A percentile compares a stretch with the other conserved stretches of the same genome.
phyloP scores from a whole-genome alignment of 2,113 vertebrate species.

The Isurus oxyrinchus region DNA sequence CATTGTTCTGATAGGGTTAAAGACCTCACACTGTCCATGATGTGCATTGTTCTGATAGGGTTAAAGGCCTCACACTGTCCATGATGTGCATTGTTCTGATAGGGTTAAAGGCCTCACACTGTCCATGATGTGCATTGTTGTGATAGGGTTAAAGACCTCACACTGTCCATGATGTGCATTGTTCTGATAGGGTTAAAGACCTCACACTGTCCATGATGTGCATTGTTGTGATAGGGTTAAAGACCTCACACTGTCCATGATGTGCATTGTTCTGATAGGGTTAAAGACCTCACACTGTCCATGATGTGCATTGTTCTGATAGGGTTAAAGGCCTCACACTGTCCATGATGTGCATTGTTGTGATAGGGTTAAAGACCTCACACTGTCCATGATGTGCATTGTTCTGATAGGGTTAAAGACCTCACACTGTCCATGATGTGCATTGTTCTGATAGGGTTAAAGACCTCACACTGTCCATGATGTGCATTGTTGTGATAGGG shows the following conservation, averaged over 20 bases:
- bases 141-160: not conserved
- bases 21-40: not conserved
- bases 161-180: not conserved
- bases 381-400: not conserved
- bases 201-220: not conserved
- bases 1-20: not conserved
- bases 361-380: not conserved
- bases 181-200: no score
- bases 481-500: not conserved
- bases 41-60: not conserved
- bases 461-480: not conserved
- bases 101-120: not conserved
- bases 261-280: not conserved
- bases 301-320: not conserved
- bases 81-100: not conserved
- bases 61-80: not conserved
- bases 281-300: not conserved
- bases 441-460: not conserved
- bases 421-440: not conserved
- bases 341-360: not conserved
- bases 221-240: not conserved
- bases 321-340: not conserved
- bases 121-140: no score
- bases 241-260: not conserved
- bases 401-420: no score